Percentiles rank a stretch among this genome's conserved stretches.
Conservation (phyloP, 1,140 invertebrate species). For the Apis dorsata region DNA sequence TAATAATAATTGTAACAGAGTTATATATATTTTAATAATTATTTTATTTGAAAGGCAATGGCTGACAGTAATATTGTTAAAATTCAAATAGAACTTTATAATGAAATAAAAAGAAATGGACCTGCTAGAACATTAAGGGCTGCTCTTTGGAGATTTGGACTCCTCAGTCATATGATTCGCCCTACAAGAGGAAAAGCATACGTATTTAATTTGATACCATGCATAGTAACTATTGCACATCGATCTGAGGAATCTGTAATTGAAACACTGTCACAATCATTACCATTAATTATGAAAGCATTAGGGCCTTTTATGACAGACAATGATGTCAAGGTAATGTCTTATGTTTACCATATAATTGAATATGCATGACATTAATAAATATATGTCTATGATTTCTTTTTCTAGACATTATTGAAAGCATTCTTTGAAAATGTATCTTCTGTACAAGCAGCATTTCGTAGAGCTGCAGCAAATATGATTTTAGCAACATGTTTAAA, state of each 20-base stretch:
- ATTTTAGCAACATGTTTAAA: constrained; percentile 84
- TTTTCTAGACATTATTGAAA: constrained; percentile 82
- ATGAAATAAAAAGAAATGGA: constrained; percentile 90
- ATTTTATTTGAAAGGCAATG: constrained; percentile 78
- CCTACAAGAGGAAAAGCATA: constrained; percentile 89
- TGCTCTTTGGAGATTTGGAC: constrained; percentile 87
- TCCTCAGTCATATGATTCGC: constrained; percentile 85
- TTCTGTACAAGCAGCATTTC: constrained; percentile 82
- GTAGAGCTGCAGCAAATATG: constrained; percentile 84
- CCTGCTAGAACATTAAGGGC: constrained; percentile 85
- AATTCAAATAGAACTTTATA: constrained; percentile 89
- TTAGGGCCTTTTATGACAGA: constrained; percentile 88
- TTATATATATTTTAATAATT: constrained; percentile 37
- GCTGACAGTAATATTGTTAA: constrained; percentile 85
- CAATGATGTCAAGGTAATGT: constrained; percentile 85
- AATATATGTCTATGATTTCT: constrained; percentile 50
- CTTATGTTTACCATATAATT: constrained; percentile 2
- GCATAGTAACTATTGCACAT: constrained; percentile 84
- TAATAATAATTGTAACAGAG: neutral
- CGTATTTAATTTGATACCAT: constrained; percentile 86
- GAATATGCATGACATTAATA: constrained; percentile 28
- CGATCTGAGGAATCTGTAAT: constrained; percentile 87
- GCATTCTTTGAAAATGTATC: constrained; percentile 84
- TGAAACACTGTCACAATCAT: constrained; percentile 85
- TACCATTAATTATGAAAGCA: constrained; percentile 85